Conservation (phyloP, 2,113 vertebrate genomes). For the Petrocephalus microphthalmus region DNA sequence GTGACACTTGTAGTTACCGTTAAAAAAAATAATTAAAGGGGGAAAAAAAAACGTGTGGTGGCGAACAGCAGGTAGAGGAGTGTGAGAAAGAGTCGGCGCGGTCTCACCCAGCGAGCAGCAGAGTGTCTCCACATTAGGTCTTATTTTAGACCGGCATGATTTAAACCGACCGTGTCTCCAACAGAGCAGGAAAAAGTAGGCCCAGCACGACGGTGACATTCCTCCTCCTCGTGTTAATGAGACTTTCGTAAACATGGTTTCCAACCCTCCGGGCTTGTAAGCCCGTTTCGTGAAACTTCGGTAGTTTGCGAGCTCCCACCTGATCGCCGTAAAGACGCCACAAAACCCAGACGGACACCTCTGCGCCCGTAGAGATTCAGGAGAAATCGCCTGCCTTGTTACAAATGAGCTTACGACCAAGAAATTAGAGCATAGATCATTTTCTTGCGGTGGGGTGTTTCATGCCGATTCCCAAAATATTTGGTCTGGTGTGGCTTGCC, state of each 20-base stretch:
- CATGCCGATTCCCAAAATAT: background rate
- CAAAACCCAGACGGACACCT: background rate
- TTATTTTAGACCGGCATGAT: background rate
- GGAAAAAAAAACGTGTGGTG: background rate
- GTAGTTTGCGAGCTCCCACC: background rate
- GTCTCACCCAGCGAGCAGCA: background rate
- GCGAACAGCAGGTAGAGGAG: background rate
- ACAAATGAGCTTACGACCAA: background rate
- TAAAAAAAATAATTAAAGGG: background rate
- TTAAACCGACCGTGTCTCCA: background rate
- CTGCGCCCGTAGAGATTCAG: background rate
- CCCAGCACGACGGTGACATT: background rate
- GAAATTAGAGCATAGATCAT: constrained; percentile 4
- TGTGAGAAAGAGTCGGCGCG: background rate
- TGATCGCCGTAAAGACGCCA: background rate
- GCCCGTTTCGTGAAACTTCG: background rate
- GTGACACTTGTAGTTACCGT: background rate
- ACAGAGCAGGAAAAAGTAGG: background rate
- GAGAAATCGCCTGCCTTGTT: background rate
- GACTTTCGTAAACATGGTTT: background rate
- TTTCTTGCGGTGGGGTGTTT: background rate
- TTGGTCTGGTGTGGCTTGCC: background rate
- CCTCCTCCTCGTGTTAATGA: background rate
- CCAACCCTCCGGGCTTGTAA: background rate
- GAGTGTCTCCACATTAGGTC: background rate